Evolutionary conservation across 2,888 invertebrate genomes (phyloP), one percentile per base, ranked within the genome.

Genomic region (Polia nebulosa): DNA sequence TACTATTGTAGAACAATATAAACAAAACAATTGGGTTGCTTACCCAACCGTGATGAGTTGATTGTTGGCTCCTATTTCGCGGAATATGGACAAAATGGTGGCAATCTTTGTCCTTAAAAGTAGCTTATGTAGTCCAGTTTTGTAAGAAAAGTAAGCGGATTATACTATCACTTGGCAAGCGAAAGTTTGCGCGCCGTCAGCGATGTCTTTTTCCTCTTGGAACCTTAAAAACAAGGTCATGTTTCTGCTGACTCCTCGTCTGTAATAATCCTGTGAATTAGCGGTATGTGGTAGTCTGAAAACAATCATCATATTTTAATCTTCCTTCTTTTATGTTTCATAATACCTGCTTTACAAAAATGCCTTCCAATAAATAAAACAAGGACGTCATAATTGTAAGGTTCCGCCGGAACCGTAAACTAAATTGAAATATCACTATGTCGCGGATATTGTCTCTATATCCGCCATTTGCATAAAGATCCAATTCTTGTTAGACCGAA

Each of bases 381-480:
- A 72, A 71, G 32, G 3, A n/a, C 32, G n/a, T 65, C 45, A 20
- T 63, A 70, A 36, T 73, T 45, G 36, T 22, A n/a, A n/a, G 39
- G 39, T 45, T 47, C 45, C 73, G 45, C 17, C 64, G 52, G 69
- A 53, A 61, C 75, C 69, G 49, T 58, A 58, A 27, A 73, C 68
- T 63, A 76, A 81, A 81, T 81, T 78, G 79, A 62, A 74, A 61
- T 76, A 81, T 78, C 81, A 78, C 72, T 72, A 65, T 76, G 79
- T 81, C 58, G 67, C 72, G 78, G 81, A 78, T 69, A 80, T 77
- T 82, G 80, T 82, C 82, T 84, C 77, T 68, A 72, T 72, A 75
- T 76, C 73, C 77, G 64, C 20, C 68, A 82, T 82, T 82, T 76
- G 72, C 82, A 84, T 84, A 80, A 81, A 76, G 72, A 83, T 78